Evolutionary conservation across 2,113 vertebrate genomes (phyloP), one percentile per base, ranked within the genome.

Genomic region (Bubalus kerabau): DNA sequence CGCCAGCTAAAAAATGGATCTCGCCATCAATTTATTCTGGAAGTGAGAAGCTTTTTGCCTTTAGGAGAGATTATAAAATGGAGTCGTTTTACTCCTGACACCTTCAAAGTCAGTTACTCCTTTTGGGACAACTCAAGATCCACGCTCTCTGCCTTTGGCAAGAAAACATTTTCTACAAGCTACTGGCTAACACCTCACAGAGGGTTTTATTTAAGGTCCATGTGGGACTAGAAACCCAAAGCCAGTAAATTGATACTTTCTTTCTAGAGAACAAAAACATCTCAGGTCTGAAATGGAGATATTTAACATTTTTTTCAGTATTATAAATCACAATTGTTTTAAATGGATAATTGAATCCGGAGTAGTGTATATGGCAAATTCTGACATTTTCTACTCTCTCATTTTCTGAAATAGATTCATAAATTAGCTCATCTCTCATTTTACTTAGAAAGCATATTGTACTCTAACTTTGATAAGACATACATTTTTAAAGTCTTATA

Each of bases 101-200:
- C 81, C 40, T 97, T 96, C 56, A 36, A 93, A 98, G 64, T 89
- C 87, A 80, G 87, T 82, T 97, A 52, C 48, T 91, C 71, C 92
- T 94, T 67, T 12, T 92, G 85, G 96, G 43, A 94, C 89, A 97
- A 96, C 48, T 94, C 67, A 62, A 93, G 57, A 52, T 91, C 90
- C 74, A 95, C 32, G 0, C 19, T 96, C 95, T 64, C 43, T 96
- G 97, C 91, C 90, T 97, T 90, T 97, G 92, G 36, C 93, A 98
- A 94, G 83, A 98, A 97, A 98, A 97, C 2, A 97, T 98, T 96
- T 96, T 98, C 96, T 98, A 52, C 36, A 97, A 97, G 91, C 78
- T 96, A 86, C 92, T 97, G 95, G 57, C 40, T 98, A 96, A 98
- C 97, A 96, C 23, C 2, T 95, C 92, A 90, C 59, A 54, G 94